Evolutionary conservation across 2,888 invertebrate species (phyloP).

Genomic region (Dendrolimus houi): DNA sequence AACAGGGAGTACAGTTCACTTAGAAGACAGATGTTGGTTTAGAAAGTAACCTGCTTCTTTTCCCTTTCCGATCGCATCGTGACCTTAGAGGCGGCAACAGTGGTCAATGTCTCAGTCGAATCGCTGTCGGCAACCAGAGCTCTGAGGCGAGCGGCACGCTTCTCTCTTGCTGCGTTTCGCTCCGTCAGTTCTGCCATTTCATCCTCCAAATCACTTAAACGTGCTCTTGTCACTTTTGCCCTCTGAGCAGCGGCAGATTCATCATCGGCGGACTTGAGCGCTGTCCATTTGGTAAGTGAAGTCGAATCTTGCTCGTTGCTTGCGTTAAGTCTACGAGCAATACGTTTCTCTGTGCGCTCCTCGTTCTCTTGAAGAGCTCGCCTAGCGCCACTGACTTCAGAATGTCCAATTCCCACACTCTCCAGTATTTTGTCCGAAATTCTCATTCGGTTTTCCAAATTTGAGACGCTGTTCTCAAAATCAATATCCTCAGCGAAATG

Average conservation of each 20-base stretch:
- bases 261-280: conserved; percentile 64
- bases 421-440: conserved; percentile 81
- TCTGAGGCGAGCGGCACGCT: conserved; percentile 81
- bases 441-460: conserved; percentile 74
- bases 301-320: conserved; percentile 31
- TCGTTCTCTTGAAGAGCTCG: conserved; percentile 65
- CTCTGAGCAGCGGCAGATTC: conserved; percentile 78
- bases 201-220: conserved; percentile 82
- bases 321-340: conserved; percentile 50
- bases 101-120: conserved; percentile 30
- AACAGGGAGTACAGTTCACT: conserved; percentile 24
- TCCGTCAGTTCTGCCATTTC: conserved; percentile 85
- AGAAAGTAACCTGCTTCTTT: conserved; percentile 71
- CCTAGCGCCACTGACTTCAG: conserved; percentile 65
- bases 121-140: conserved; percentile 81
- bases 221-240: conserved; percentile 80
- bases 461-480: conserved; percentile 76
- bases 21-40: conserved; percentile 23
- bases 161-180: conserved; percentile 81
- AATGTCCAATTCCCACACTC: conserved; percentile 77
- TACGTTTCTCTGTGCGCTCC: conserved; percentile 65
- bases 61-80: conserved; percentile 60
- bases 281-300: conserved; percentile 79
- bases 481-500: conserved; percentile 79
- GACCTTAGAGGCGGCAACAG: conserved; percentile 48